A percentile compares a stretch with the other conserved stretches of the same genome.
These are phyloP conservation scores for Hanleya hanleyi DNA, from an alignment of 2,888 invertebrate species.

Conservation along the genomic window DNA sequence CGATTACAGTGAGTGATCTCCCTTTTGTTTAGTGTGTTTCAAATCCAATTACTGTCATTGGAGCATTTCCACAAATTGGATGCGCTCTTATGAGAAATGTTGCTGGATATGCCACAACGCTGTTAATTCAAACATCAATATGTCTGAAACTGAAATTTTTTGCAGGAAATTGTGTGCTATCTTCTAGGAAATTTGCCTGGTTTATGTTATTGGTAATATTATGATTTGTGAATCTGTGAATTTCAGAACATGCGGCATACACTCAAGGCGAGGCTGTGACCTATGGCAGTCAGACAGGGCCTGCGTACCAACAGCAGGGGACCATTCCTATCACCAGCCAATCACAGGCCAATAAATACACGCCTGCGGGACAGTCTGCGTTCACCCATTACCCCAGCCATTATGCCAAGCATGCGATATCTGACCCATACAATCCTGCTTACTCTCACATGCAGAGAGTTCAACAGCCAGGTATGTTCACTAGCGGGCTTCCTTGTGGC, in stretches of 20 bases:
- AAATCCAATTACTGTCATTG: too few relatives aligned
- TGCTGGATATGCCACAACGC: too few relatives aligned
- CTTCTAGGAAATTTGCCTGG: too few relatives aligned
- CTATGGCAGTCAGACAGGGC: background rate
- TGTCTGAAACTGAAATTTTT: too few relatives aligned
- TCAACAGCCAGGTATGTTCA: background rate
- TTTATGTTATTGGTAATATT: too few relatives aligned
- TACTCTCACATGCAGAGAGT: slow-evolving; percentile 5
- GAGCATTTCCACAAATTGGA: too few relatives aligned
- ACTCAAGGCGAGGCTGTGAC: background rate
- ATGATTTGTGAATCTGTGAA: too few relatives aligned
- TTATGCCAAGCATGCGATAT: background rate
- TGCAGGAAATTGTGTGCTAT: too few relatives aligned
- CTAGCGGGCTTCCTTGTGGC: too few relatives aligned
- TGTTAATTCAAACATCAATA: too few relatives aligned
- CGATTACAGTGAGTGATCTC: background rate
- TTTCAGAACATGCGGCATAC: background rate
- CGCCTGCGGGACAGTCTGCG: background rate
- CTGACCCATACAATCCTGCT: background rate
- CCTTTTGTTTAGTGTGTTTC: background rate
- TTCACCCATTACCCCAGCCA: background rate
- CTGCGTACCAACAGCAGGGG: background rate
- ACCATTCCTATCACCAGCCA: background rate
- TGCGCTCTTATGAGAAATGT: too few relatives aligned
- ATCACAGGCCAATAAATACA: background rate